These are phyloP conservation scores for Trissolcus basalis DNA, from an alignment of 1,140 invertebrate genomes.

Conservation along the genomic window DNA sequence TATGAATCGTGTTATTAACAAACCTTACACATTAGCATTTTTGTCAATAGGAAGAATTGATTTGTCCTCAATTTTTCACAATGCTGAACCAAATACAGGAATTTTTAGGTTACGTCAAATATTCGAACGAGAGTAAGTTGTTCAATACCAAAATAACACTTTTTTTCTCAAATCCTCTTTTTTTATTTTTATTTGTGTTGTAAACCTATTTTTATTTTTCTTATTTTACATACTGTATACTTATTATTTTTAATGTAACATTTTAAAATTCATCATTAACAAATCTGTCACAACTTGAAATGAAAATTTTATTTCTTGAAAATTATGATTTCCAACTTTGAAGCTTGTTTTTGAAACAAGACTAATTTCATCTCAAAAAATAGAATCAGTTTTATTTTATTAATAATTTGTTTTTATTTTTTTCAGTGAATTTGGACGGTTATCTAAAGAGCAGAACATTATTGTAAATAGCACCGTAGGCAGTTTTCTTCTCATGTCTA, in stretches of 20 bases:
- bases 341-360: no score
- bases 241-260: no score
- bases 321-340: no score
- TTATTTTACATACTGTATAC: no score
- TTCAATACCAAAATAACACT: no score
- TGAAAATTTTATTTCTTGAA: no score
- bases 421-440: slow-evolving; percentile 3
- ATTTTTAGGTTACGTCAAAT: slow-evolving; percentile 11
- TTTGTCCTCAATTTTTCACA: not conserved
- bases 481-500: slow-evolving; percentile 78
- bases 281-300: no score
- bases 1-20: no score
- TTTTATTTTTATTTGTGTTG: slow-evolving; percentile 6
- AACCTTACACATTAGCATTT: not conserved
- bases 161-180: not conserved
- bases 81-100: not conserved
- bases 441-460: slow-evolving; percentile 78
- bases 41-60: slow-evolving; percentile 1
- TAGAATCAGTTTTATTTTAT: not conserved
- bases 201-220: no score
- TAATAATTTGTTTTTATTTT: not conserved
- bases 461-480: slow-evolving; percentile 80
- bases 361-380: no score
- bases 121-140: slow-evolving; percentile 10
- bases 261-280: no score